A percentile compares a stretch with the other conserved stretches of the same genome.
These are phyloP conservation scores for Tipula confusa DNA, from an alignment of 2,888 invertebrate species.

Conservation along the genomic window DNA sequence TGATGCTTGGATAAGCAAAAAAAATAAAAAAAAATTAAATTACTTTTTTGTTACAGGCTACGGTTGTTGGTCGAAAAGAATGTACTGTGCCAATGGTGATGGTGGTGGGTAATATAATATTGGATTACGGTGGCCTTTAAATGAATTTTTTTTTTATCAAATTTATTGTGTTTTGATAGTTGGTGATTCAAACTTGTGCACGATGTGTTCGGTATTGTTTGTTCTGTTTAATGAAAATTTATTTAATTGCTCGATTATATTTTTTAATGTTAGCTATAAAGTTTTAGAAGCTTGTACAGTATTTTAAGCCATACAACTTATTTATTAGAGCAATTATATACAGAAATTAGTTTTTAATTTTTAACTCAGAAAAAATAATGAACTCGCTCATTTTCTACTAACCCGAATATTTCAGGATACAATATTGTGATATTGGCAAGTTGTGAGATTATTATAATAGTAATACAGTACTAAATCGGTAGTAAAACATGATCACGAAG, in stretches of 20 bases:
- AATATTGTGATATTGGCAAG: no score
- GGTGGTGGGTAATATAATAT: background rate
- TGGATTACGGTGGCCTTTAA: background rate
- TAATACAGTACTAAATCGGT: no score
- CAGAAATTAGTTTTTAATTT: no score
- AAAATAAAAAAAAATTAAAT: background rate
- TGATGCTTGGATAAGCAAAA: constrained; percentile 20
- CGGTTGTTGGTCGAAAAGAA: background rate
- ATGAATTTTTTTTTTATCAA: background rate
- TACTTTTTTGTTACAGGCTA: constrained; percentile 1
- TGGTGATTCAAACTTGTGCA: background rate
- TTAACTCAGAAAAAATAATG: no score
- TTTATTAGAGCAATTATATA: no score
- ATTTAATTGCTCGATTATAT: background rate
- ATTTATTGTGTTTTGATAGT: constrained; percentile 25
- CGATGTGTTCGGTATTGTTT: background rate
- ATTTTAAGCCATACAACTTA: no score
- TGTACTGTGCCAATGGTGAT: background rate
- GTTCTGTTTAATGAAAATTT: background rate
- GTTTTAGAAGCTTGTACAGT: background rate
- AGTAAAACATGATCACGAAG: no score
- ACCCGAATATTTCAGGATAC: no score
- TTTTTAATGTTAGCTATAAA: background rate
- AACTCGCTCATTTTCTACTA: no score
- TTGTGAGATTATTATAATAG: no score